Percentiles rank a stretch among this genome's conserved stretches.
phyloP scores from a whole-genome alignment of 30 jellyfish, hydroid and myxozoan genomes.

The Aurelia aurita region DNA sequence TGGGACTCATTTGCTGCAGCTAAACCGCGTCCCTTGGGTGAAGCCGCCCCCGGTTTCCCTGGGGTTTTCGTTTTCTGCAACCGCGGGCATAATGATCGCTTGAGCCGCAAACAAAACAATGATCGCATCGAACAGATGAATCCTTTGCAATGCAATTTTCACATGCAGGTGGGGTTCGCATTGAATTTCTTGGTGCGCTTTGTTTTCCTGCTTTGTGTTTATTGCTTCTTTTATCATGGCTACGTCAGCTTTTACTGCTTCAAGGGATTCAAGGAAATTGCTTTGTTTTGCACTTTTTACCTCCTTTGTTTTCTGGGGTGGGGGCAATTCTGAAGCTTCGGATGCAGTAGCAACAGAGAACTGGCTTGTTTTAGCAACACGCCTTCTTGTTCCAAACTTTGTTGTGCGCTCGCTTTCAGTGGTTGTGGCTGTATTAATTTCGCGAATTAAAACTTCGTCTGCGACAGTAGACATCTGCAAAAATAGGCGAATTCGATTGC shows the following conservation, averaged over 20 bases:
- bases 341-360: background rate
- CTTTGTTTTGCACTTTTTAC: background rate
- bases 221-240: constrained; percentile 20
- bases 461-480: constrained; percentile 34
- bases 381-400: constrained; percentile 7
- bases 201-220: background rate
- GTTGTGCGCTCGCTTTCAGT: constrained; percentile 14
- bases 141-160: constrained; percentile 5
- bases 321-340: background rate
- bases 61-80: constrained; percentile 10
- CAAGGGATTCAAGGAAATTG: background rate
- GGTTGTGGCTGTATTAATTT: constrained; percentile 25
- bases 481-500: constrained; percentile 54
- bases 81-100: constrained; percentile 33
- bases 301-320: background rate
- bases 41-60: constrained; percentile 47
- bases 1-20: constrained; percentile 49
- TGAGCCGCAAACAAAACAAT: constrained; percentile 40
- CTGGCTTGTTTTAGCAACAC: background rate
- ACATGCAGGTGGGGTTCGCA: background rate
- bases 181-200: constrained; percentile 10
- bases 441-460: constrained; percentile 27
- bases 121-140: background rate
- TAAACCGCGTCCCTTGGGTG: constrained; percentile 47
- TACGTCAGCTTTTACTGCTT: constrained; percentile 40